Conservation (phyloP, 2,797 vertebrate genomes). For the Arremon brunneinucha region DNA sequence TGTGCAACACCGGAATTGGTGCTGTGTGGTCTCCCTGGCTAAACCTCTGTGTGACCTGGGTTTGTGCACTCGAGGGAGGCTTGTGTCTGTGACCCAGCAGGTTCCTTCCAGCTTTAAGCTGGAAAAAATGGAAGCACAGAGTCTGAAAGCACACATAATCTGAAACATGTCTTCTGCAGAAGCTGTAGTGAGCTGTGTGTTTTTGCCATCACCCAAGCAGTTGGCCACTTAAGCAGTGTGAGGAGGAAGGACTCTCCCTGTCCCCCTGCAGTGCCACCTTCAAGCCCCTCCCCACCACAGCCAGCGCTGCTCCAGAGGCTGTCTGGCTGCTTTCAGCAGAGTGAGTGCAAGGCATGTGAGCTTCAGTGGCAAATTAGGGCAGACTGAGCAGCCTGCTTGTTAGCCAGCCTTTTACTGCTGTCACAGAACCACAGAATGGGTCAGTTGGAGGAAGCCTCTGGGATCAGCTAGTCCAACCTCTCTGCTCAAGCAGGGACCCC, state of each 20-base stretch:
- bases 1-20: background rate
- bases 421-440: background rate
- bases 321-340: background rate
- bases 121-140: background rate
- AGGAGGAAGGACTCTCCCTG: background rate
- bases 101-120: background rate
- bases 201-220: background rate
- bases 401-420: background rate
- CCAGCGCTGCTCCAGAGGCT: rapidly evolving
- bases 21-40: background rate
- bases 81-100: background rate
- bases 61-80: background rate
- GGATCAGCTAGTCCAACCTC: background rate
- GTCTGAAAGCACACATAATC: background rate
- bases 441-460: background rate
- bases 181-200: background rate
- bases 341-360: background rate
- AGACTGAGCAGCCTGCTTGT: background rate
- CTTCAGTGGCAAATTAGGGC: background rate
- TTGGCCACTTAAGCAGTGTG: background rate
- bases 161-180: background rate
- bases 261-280: background rate
- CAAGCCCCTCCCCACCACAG: background rate
- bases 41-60: background rate
- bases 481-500: background rate